These are phyloP conservation scores for Acrocephalus scirpaceus DNA, from an alignment of 2,797 vertebrate genomes.

Conservation along the genomic window DNA sequence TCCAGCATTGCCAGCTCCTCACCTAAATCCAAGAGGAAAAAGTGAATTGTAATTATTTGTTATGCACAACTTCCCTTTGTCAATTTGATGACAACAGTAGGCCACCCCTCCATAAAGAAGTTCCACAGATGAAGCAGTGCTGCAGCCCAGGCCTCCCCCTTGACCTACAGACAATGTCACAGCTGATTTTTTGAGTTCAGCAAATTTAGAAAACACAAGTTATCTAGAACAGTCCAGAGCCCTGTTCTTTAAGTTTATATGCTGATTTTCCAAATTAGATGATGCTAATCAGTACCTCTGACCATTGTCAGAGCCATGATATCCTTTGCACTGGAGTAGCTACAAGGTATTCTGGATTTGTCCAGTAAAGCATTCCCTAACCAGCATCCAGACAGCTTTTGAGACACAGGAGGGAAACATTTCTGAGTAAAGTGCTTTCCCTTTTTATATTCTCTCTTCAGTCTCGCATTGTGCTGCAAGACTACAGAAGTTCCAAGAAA, in stretches of 20 bases:
- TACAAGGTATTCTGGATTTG: neutral
- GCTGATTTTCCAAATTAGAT: neutral
- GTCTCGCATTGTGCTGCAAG: neutral
- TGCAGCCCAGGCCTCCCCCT: neutral
- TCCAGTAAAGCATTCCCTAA: neutral
- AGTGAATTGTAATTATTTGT: neutral
- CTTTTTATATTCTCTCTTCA: neutral
- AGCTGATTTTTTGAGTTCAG: neutral
- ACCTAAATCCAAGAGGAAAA: conserved; percentile 74
- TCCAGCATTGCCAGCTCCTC: conserved; percentile 98
- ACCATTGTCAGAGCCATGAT: neutral
- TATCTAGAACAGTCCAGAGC: neutral
- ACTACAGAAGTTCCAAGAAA: neutral
- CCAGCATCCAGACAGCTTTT: neutral
- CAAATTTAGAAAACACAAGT: neutral
- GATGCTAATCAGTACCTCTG: neutral
- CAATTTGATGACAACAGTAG: neutral
- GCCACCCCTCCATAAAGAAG: neutral
- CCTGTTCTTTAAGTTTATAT: neutral
- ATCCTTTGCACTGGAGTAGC: neutral
- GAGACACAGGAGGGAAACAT: neutral
- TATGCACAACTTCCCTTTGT: neutral
- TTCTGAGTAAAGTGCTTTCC: neutral
- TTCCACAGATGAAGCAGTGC: neutral
- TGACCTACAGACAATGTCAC: neutral